phyloP scores from a whole-genome alignment of 2,888 invertebrate species.

The Cephalotes varians region DNA sequence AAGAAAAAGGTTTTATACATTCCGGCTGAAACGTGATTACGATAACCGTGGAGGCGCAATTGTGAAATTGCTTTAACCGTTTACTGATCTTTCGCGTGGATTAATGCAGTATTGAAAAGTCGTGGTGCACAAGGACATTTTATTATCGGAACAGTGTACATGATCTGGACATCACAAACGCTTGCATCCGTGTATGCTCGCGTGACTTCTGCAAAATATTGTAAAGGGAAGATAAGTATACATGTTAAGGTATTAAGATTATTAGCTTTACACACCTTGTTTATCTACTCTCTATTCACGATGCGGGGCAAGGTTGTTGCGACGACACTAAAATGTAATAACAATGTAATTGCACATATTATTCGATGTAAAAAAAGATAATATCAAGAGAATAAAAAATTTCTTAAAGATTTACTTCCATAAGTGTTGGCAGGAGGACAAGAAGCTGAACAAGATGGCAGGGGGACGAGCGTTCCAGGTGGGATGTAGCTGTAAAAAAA shows the following conservation, averaged over 20 bases:
- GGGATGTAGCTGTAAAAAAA: constrained; percentile 77
- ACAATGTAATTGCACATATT: background rate
- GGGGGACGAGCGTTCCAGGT: constrained; percentile 79
- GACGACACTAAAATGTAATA: constrained; percentile 50
- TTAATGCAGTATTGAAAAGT: constrained; percentile 18
- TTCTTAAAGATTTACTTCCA: constrained; percentile 26
- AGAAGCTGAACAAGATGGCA: constrained; percentile 26
- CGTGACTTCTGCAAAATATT: background rate
- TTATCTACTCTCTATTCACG: constrained; percentile 30
- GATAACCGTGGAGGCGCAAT: background rate
- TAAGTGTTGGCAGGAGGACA: constrained; percentile 38
- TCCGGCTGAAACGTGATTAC: background rate
- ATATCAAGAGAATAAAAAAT: background rate
- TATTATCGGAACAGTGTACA: constrained; percentile 36
- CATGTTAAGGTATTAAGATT: constrained; percentile 6
- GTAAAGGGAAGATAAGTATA: background rate
- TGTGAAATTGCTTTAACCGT: constrained; percentile 5
- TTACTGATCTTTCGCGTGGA: background rate
- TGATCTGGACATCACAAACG: constrained; percentile 5
- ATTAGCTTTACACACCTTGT: background rate
- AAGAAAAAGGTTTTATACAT: constrained; percentile 6
- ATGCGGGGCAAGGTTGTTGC: constrained; percentile 55
- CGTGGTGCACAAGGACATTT: constrained; percentile 26
- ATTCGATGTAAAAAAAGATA: background rate
- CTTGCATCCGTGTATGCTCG: background rate